A percentile compares a stretch with the other conserved stretches of the same genome.
phyloP scores from a whole-genome alignment of 2,888 invertebrate genomes.

The Mayetiola destructor region DNA sequence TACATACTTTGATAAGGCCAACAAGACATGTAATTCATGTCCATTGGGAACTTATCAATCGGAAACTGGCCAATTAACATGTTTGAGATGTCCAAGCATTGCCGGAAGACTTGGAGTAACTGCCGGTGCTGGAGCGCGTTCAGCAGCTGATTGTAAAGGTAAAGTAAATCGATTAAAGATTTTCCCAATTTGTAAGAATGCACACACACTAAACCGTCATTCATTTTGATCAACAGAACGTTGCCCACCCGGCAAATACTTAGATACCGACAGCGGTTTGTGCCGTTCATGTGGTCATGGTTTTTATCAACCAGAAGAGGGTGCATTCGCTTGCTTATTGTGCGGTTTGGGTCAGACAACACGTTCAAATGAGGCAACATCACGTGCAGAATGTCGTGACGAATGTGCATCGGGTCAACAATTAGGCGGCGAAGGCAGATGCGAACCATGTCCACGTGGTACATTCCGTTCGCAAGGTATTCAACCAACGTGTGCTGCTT shows the following conservation, averaged over 20 bases:
- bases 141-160: constrained; percentile 70
- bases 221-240: constrained; percentile 44
- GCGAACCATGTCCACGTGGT: constrained; percentile 82
- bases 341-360: constrained; percentile 89
- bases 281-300: constrained; percentile 90
- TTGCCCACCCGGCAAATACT: constrained; percentile 87
- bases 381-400: constrained; percentile 74
- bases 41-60: constrained; percentile 87
- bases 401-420: constrained; percentile 72
- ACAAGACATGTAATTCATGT: constrained; percentile 68
- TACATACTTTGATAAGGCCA: constrained; percentile 63
- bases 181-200: no score
- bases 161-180: no score
- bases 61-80: constrained; percentile 76
- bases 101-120: constrained; percentile 84
- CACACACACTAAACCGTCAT: background rate
- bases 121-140: constrained; percentile 70
- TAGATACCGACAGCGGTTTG: constrained; percentile 73
- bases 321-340: constrained; percentile 73
- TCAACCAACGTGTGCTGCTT: constrained; percentile 74
- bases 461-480: constrained; percentile 74
- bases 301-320: constrained; percentile 81
- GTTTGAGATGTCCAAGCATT: constrained; percentile 77
- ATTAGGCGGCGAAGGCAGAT: constrained; percentile 72
- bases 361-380: constrained; percentile 75